A percentile compares a stretch with the other conserved stretches of the same genome.
These are phyloP conservation scores for Cataglyphis altisquamis DNA, from an alignment of 2,888 invertebrate species.

Conservation along the genomic window DNA sequence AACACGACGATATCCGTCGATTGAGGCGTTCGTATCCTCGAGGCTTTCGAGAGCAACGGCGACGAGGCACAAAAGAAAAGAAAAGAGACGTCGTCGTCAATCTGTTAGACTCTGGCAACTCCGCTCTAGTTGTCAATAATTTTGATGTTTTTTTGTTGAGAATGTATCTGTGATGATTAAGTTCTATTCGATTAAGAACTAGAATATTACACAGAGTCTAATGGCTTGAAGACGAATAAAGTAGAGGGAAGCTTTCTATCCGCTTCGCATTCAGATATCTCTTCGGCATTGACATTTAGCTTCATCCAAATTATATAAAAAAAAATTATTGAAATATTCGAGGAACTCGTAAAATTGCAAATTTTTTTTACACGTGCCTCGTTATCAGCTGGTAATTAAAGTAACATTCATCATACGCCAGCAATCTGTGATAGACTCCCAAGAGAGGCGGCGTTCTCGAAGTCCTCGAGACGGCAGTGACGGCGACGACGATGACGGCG, in stretches of 20 bases:
- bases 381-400: slow-evolving; percentile 32
- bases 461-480: slow-evolving; percentile 3
- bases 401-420: slow-evolving; percentile 50
- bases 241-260: background rate
- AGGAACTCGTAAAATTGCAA: background rate
- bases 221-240: slow-evolving; percentile 23
- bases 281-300: background rate
- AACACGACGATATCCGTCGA: slow-evolving; percentile 8
- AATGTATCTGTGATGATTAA: slow-evolving; percentile 54
- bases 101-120: slow-evolving; percentile 20
- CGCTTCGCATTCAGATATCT: slow-evolving; percentile 15
- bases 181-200: slow-evolving; percentile 25
- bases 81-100: slow-evolving; percentile 27
- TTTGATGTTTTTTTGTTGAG: slow-evolving; percentile 39
- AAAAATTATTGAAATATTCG: background rate
- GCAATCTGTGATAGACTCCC: slow-evolving; percentile 72
- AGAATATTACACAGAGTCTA: slow-evolving; percentile 15
- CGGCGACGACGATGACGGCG: slow-evolving; percentile 15
- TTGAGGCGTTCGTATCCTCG: slow-evolving; percentile 7
- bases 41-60: slow-evolving; percentile 22
- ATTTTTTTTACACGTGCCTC: slow-evolving; percentile 7
- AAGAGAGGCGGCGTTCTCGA: slow-evolving; percentile 52
- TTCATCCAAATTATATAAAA: background rate
- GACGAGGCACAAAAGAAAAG: slow-evolving; percentile 9
- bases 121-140: slow-evolving; percentile 32